Evolutionary conservation across 2,888 invertebrate species (phyloP).

Genomic region (Brassicogethes aeneus): DNA sequence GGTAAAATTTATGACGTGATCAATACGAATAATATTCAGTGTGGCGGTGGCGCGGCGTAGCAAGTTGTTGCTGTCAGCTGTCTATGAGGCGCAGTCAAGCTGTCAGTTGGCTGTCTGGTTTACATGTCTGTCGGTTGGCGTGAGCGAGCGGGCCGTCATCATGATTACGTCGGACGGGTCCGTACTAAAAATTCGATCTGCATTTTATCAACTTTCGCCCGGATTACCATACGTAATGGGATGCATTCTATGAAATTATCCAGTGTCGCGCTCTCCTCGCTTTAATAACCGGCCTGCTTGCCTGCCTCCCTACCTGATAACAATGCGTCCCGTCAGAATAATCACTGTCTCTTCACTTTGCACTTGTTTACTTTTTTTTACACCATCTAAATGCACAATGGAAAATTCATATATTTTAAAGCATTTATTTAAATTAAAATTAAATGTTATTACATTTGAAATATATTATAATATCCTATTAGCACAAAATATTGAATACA

Average conservation of each 20-base stretch:
- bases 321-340: conserved; percentile 17
- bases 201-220: conserved; percentile 37
- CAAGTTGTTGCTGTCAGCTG: conserved; percentile 43
- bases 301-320: too few relatives aligned
- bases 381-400: too few relatives aligned
- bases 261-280: conserved; percentile 22
- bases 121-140: conserved; percentile 38
- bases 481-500: too few relatives aligned
- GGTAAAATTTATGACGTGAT: conserved; percentile 27
- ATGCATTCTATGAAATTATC: conserved; percentile 24
- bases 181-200: conserved; percentile 37
- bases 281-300: conserved; percentile 27
- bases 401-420: too few relatives aligned
- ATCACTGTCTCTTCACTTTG: conserved; percentile 15
- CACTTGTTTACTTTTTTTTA: too few relatives aligned
- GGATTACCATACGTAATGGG: conserved; percentile 36
- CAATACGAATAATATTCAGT: conserved; percentile 42
- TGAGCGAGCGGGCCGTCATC: conserved; percentile 31
- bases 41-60: conserved; percentile 42
- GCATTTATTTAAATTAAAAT: too few relatives aligned
- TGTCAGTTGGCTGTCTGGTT: conserved; percentile 49
- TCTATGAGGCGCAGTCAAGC: conserved; percentile 42
- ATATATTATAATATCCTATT: too few relatives aligned
- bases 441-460: too few relatives aligned
- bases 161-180: conserved; percentile 34